phyloP scores from a whole-genome alignment of 2,113 vertebrate genomes.

The Eulacestoma nigropectus region DNA sequence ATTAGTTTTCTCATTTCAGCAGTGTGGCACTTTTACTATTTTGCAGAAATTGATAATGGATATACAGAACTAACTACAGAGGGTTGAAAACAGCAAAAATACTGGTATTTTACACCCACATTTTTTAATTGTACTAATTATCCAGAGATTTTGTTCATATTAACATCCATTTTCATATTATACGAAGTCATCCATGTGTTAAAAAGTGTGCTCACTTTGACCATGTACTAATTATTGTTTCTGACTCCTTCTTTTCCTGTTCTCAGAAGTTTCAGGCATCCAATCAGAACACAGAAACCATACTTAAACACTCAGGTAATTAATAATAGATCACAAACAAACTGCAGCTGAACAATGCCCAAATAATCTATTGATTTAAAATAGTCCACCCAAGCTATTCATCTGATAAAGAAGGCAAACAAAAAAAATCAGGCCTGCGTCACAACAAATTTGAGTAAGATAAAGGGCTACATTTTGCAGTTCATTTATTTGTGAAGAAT shows the following conservation, averaged over 20 bases:
- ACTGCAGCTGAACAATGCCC: neutral
- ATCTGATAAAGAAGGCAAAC: neutral
- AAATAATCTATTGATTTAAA: neutral
- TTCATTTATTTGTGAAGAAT: neutral
- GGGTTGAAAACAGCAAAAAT: neutral
- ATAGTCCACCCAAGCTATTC: neutral
- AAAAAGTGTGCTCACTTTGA: neutral
- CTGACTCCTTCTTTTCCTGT: neutral
- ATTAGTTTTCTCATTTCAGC: neutral
- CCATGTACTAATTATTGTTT: neutral
- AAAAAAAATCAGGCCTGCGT: neutral
- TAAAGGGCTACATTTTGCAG: neutral
- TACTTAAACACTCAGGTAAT: neutral
- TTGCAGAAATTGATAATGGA: neutral
- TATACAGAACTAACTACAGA: neutral
- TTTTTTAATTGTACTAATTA: neutral
- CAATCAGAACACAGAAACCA: neutral
- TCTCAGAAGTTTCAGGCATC: neutral
- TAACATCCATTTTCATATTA: neutral
- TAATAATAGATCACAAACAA: neutral
- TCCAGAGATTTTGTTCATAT: neutral
- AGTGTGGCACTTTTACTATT: neutral
- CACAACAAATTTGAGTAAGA: neutral
- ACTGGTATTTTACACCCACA: neutral
- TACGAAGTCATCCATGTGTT: neutral